A percentile compares a stretch with the other conserved stretches of the same genome.
Evolutionary conservation across 2,888 invertebrate genomes (phyloP).

Genomic region (Diachrysia chrysitis): DNA sequence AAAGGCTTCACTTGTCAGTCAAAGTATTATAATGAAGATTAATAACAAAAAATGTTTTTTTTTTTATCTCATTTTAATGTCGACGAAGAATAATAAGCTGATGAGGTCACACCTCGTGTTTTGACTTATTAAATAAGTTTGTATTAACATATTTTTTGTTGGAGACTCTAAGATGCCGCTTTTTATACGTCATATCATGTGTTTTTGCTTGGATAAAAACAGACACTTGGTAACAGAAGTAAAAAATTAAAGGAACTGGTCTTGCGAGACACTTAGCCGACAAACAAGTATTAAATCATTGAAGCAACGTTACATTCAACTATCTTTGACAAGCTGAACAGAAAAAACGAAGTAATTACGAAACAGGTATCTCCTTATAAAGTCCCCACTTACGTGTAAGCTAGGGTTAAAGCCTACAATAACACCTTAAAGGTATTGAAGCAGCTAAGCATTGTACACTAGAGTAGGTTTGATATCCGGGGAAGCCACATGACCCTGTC

Average conservation of each 20-base stretch:
- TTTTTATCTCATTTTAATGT: conserved; percentile 14
- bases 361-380: not conserved
- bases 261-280: not conserved
- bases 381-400: not conserved
- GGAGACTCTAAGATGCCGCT: conserved; percentile 15
- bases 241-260: not conserved
- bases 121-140: conserved; percentile 25
- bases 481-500: conserved; percentile 2
- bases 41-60: conserved; percentile 34
- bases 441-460: conserved; percentile 1
- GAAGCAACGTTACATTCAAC: not conserved
- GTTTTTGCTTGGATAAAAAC: conserved; percentile 9
- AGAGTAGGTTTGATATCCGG: conserved; percentile 1
- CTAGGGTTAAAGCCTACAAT: not conserved
- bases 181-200: conserved; percentile 1
- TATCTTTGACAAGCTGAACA: not conserved
- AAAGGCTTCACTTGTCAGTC: conserved; percentile 54
- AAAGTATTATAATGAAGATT: conserved; percentile 50
- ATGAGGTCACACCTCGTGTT: conserved; percentile 40
- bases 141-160: conserved; percentile 28
- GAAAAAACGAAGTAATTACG: not conserved
- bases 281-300: conserved; percentile 4
- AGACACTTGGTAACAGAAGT: conserved; percentile 1
- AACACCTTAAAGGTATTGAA: not conserved
- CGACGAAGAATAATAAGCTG: conserved; percentile 20